Percentiles rank a stretch among this genome's conserved stretches.
Evolutionary conservation across 1,140 invertebrate species (phyloP).

Genomic region (Antheraea pernyi): DNA sequence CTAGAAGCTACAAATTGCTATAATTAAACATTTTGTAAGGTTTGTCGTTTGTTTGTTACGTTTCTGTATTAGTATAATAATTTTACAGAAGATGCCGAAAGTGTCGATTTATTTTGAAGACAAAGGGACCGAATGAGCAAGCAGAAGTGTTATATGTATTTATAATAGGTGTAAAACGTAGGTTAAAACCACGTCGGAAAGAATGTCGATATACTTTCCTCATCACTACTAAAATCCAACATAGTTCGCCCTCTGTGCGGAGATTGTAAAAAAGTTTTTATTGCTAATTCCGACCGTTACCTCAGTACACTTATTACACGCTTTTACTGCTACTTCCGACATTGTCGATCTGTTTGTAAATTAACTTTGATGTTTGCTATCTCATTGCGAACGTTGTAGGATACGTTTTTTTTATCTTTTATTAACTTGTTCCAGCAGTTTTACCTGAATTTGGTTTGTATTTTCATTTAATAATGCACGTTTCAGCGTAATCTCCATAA

Average conservation of each 20-base stretch:
- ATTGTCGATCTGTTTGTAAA: conserved; percentile 45
- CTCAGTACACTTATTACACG: conserved; percentile 25
- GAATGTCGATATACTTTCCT: neutral
- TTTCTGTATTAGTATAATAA: no score
- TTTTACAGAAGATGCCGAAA: no score
- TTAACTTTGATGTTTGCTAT: conserved; percentile 39
- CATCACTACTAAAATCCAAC: conserved; percentile 25
- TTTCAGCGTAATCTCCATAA: no score
- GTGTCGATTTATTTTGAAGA: no score
- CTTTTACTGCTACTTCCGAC: conserved; percentile 28
- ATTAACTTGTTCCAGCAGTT: neutral
- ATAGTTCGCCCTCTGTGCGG: conserved; percentile 23
- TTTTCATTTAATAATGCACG: no score
- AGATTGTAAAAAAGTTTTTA: conserved; percentile 73
- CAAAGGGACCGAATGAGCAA: no score
- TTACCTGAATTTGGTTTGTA: no score
- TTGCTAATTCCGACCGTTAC: conserved; percentile 47
- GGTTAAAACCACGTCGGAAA: neutral
- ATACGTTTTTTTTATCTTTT: neutral
- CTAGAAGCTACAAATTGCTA: no score
- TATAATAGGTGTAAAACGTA: no score
- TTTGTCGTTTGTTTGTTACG: no score
- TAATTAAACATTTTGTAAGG: no score
- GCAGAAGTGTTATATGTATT: no score
- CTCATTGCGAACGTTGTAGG: neutral